Conservation (phyloP, 64 coral and sea anemone genomes). For the Montipora sp. region DNA sequence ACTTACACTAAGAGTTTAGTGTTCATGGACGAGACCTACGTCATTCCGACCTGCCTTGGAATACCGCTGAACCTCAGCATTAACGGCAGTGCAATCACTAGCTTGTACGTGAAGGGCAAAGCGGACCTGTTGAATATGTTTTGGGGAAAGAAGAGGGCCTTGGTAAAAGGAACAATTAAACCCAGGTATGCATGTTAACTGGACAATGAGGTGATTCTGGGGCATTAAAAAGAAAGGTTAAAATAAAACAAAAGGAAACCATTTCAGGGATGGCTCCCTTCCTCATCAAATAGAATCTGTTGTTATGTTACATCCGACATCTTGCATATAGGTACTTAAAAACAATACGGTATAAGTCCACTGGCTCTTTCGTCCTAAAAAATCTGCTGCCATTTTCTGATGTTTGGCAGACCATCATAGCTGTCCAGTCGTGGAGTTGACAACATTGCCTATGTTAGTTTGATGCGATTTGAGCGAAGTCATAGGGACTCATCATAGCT, state of each 20-base stretch:
- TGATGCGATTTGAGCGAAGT: too few relatives aligned
- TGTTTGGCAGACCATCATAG: too few relatives aligned
- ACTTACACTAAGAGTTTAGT: constrained; percentile 71
- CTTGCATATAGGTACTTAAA: too few relatives aligned
- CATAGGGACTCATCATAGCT: too few relatives aligned
- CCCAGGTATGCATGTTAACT: constrained; percentile 50
- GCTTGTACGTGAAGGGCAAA: constrained; percentile 72
- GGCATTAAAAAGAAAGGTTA: background rate
- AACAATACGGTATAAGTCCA: too few relatives aligned
- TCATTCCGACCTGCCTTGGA: constrained; percentile 72
- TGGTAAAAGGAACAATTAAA: constrained; percentile 64
- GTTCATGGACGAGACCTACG: constrained; percentile 64
- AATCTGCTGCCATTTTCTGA: too few relatives aligned
- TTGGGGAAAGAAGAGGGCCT: constrained; percentile 20
- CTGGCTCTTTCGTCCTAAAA: too few relatives aligned
- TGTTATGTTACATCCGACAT: too few relatives aligned
- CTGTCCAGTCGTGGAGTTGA: too few relatives aligned
- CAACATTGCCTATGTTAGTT: too few relatives aligned
- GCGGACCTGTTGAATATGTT: constrained; percentile 72
- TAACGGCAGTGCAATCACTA: constrained; percentile 66
- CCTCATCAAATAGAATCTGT: too few relatives aligned
- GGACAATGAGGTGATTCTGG: too few relatives aligned
- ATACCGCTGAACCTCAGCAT: constrained; percentile 76
- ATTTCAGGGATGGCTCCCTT: background rate
- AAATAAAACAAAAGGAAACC: background rate